Evolutionary conservation across 2,888 invertebrate genomes (phyloP).

Genomic region (Perizoma affinitatum): DNA sequence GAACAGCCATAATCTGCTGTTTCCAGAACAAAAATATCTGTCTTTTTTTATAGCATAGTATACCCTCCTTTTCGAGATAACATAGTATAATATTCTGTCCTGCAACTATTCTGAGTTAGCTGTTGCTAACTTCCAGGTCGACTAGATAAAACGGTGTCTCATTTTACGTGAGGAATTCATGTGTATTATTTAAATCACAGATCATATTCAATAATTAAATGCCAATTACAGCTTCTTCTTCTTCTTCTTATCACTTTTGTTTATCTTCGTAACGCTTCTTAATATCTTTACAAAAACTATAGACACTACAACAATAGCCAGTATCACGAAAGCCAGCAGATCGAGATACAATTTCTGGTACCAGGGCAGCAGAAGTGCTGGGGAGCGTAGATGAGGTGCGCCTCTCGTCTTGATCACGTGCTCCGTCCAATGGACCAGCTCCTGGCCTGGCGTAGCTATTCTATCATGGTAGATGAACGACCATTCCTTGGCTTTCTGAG

Average conservation of each 20-base stretch:
- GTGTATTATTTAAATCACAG: not conserved
- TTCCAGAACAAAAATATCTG: too few relatives aligned
- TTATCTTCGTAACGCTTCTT: conserved; percentile 3
- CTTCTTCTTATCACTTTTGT: conserved; percentile 20
- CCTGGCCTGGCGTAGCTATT: conserved; percentile 37
- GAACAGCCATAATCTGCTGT: too few relatives aligned
- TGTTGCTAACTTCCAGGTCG: too few relatives aligned
- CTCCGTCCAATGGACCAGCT: conserved; percentile 46
- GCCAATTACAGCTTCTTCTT: conserved; percentile 12
- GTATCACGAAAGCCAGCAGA: conserved; percentile 31
- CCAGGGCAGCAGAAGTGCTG: conserved; percentile 41
- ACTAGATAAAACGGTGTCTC: too few relatives aligned
- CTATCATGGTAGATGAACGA: conserved; percentile 50
- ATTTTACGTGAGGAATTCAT: too few relatives aligned
- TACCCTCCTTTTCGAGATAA: too few relatives aligned
- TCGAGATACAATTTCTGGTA: conserved; percentile 48
- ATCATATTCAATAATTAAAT: not conserved
- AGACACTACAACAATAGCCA: conserved; percentile 7
- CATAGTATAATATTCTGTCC: too few relatives aligned
- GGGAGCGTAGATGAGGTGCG: conserved; percentile 44
- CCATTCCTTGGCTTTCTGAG: conserved; percentile 41
- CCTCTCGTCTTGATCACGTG: conserved; percentile 43
- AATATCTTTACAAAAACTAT: conserved; percentile 18
- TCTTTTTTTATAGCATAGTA: too few relatives aligned
- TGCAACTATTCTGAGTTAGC: too few relatives aligned